Base-by-base conservation (phyloP, 2,888 invertebrate species). In the Liopterus haemorrhoidalis region DNA sequence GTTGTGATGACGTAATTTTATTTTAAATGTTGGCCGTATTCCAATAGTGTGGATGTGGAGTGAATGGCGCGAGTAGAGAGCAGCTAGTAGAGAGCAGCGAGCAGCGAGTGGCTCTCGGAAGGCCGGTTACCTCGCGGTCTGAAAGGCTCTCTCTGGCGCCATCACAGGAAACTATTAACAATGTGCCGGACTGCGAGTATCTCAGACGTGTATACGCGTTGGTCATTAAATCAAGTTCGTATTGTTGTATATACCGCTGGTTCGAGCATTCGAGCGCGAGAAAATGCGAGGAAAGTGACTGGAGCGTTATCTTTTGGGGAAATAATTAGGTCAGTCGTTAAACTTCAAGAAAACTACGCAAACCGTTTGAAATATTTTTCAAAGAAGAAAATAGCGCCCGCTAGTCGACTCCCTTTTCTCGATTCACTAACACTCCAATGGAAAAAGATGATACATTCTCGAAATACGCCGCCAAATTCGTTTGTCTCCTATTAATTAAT, bases 101-200 rank as follows among this genome's bases (percentile, higher is more conserved):
- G 8, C 22, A 22, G 6, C 6, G 22, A 8, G 22, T 12, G 12
- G 8, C 12, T 28, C 12, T 28, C 28, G 11, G 28, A 8, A 22
- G 22, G 5, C 22, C 22, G 6, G 22, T 5, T 6, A 8, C 22
- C 6, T 22, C 22, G 22, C 22, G 6, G 22, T 5, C 22, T 6
- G 41, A 41, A 38, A 22, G 18, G 36, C 43, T 43, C n/a, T 30
- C 37, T 22, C 36, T 46, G 46, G 46, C 46, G 46, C 46, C 46
- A 46, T 40, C 27, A 46, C 46, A 41, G 41, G 46, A 46, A 46
- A 36, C 46, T 40, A 46, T 46, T 46, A 46, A 46, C 46, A 46
- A 46, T 46, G 37, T 36, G n/a, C n/a, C n/a, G n/a, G n/a, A n/a
- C n/a, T n/a, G 28, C 36, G 28, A 37, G 30, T 28, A 43, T 36